Evolutionary conservation across 2,113 vertebrate genomes (phyloP).

Genomic region (Benitochromis conjunctus): DNA sequence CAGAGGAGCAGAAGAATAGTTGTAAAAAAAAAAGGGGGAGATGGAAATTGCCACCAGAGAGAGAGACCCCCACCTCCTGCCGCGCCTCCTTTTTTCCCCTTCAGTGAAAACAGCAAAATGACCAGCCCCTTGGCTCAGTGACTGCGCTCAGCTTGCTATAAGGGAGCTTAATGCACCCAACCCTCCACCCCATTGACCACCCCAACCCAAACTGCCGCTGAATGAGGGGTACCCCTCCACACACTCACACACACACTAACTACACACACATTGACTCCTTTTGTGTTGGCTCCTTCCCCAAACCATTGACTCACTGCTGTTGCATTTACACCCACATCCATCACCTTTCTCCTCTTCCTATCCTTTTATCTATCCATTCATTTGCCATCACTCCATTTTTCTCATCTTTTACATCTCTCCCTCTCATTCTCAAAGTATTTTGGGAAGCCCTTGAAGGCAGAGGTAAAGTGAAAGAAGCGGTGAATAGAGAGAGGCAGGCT

Average conservation of each 20-base stretch:
- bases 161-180: constrained; percentile 79
- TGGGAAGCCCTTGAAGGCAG: constrained; percentile 31
- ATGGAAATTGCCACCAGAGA: constrained; percentile 77
- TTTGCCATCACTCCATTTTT: neutral
- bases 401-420: neutral
- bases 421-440: neutral
- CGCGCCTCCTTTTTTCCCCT: constrained; percentile 6
- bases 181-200: constrained; percentile 89
- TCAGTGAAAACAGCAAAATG: constrained; percentile 76
- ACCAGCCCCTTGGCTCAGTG: constrained; percentile 75
- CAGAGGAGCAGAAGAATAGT: constrained; percentile 54
- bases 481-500: constrained; percentile 35
- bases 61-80: neutral
- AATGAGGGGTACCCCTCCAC: constrained; percentile 5
- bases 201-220: constrained; percentile 71
- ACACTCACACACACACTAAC: neutral
- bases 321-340: constrained; percentile 63
- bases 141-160: constrained; percentile 67
- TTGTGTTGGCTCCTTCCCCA: constrained; percentile 85
- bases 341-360: neutral
- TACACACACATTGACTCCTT: constrained; percentile 85
- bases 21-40: constrained; percentile 54
- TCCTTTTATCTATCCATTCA: neutral
- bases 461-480: constrained; percentile 30
- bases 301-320: constrained; percentile 67